Evolutionary conservation across 1,140 invertebrate genomes (phyloP), one percentile per base, ranked within the genome.

Genomic region (Orchestia grillus): DNA sequence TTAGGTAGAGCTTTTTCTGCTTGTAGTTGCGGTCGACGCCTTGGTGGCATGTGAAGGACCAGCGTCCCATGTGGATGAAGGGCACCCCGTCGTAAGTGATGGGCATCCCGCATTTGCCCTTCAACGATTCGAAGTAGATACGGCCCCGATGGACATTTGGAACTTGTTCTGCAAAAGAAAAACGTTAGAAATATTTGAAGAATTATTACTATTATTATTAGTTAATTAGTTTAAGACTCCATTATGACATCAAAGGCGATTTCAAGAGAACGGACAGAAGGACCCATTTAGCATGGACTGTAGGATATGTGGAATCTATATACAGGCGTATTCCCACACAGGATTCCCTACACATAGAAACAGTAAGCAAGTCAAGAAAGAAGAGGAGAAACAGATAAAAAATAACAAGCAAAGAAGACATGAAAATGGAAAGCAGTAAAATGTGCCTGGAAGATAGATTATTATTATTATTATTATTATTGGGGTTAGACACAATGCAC

Each of bases 21-120:
- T 96, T 92, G 57, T 95, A 95, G 45, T 96, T 96, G 44, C 57
- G 96, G 87, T 96, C 96, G 77, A 96, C 94, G 28, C 96, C 96
- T 45, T 96, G 96, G 47, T 96, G 96, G 77, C 96, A 96, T 95
- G 96, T 96, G 87, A 96, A 96, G 15, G 96, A 96, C 96, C 96
- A 96, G 8, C 96, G 96, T 11, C 96, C 96, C 43, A 96, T 96
- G 57, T 96, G 96, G 90, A 96, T 96, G 95, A 96, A 96, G 36
- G 96, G 96, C 42, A 96, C 96, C 0, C 96, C 96, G 95, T 96
- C 96, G 91, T 96, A 96, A 45, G 96, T 96, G 40, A 96, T 96
- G 44, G 96, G 96, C 47, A 96, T 96, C 43, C 96, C 96, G 57
- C 95, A 96, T 43, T 96, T 96, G 53, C 96, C 96, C 36, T 96